phyloP scores from a whole-genome alignment of 2,888 invertebrate genomes.

The Margaritifera margaritifera region DNA sequence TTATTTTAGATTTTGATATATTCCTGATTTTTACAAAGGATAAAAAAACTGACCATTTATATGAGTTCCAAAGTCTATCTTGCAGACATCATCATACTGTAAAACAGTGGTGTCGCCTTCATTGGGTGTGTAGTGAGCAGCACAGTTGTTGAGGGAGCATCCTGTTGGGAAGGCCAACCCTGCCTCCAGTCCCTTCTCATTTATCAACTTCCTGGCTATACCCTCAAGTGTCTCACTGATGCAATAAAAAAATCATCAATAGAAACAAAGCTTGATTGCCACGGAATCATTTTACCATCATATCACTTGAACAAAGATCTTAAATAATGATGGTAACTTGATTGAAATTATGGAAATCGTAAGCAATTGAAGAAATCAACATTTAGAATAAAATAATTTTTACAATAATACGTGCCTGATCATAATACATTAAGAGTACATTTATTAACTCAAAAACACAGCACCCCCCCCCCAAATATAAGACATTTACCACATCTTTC shows the following conservation, averaged over 20 bases:
- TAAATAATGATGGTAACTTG: neutral
- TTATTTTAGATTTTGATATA: neutral
- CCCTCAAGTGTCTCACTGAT: slow-evolving; percentile 89
- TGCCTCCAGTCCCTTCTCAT: slow-evolving; percentile 94
- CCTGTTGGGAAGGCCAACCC: slow-evolving; percentile 93
- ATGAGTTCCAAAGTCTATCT: slow-evolving; percentile 99
- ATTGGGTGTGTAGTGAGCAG: slow-evolving; percentile 99
- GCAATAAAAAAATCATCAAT: neutral
- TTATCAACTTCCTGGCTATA: slow-evolving; percentile 91
- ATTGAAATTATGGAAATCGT: too few species aligned
- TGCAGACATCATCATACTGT: slow-evolving; percentile 96
- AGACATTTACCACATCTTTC: too few species aligned
- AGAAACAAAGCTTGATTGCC: neutral
- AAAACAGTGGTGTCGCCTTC: slow-evolving; percentile 97
- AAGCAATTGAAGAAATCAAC: too few species aligned
- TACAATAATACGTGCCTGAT: too few species aligned
- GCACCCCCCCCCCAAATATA: too few species aligned
- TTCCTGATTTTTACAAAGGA: neutral
- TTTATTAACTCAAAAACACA: too few species aligned
- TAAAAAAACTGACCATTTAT: slow-evolving; percentile 82
- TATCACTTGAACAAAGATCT: neutral
- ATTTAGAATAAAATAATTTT: too few species aligned
- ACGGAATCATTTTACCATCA: neutral
- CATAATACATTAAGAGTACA: too few species aligned
- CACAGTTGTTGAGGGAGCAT: slow-evolving; percentile 98